A percentile compares a stretch with the other conserved stretches of the same genome.
Evolutionary conservation across 2,888 invertebrate genomes (phyloP).

Genomic region (Chamaedrilus cognettii): DNA sequence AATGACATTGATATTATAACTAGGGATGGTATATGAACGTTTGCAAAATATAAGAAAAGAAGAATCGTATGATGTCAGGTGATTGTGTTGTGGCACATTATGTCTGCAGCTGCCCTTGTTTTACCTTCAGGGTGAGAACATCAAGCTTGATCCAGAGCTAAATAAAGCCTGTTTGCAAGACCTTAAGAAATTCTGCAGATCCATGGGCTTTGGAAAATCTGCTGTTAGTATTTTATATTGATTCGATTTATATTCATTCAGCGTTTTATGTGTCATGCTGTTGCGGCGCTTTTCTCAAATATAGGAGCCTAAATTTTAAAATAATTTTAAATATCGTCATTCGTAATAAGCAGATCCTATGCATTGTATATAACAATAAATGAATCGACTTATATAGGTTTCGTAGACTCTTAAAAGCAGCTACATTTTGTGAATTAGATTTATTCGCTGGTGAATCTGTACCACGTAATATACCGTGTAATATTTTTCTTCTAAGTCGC

Average conservation of each 20-base stretch:
- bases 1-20: too few species aligned
- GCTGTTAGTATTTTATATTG: slow-evolving; percentile 43
- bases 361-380: too few species aligned
- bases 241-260: not conserved
- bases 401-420: too few species aligned
- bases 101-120: not conserved
- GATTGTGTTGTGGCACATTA: not conserved
- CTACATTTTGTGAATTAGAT: too few species aligned
- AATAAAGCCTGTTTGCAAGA: slow-evolving; percentile 46
- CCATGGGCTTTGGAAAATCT: slow-evolving; percentile 47
- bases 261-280: not conserved
- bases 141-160: slow-evolving; percentile 66
- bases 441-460: too few species aligned
- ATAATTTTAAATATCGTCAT: too few species aligned
- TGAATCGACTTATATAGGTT: too few species aligned
- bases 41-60: too few species aligned
- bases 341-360: too few species aligned
- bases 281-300: not conserved
- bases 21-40: too few species aligned
- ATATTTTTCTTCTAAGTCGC: too few species aligned
- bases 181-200: slow-evolving; percentile 43
- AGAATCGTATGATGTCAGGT: not conserved
- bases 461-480: too few species aligned
- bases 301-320: not conserved
- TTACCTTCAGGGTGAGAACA: slow-evolving; percentile 81